Base-by-base conservation (phyloP, 2,888 invertebrate species). In the Leptinotarsa peninsularis region DNA sequence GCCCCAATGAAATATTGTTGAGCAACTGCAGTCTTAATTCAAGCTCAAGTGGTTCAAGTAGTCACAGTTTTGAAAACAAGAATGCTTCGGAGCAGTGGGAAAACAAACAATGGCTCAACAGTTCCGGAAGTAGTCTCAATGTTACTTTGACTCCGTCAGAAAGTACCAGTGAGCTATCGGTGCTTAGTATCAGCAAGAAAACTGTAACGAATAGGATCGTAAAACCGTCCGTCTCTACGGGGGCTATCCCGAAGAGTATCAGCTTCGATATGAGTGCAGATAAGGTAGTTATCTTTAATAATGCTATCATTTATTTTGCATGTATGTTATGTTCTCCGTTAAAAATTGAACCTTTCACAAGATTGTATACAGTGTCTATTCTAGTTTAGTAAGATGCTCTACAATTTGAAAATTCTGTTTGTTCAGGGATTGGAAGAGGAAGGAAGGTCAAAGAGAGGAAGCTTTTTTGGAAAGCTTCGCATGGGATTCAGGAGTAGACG, bases 241-340 rank as follows among this genome's bases (percentile, higher is more conserved):
- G 96, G 0, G 95, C 96, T 2, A 96, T 97, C 83, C 96, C 96
- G 1, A 97, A 97, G 88, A 96, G 96, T 84, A 96, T 96, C 82
- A 96, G 95, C 86, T 96, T 96, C 83, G 96, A 97, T 88, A 94
- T 96, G 86, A 95, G 95, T 0, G 96, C 96, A 0, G 95, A 96
- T 85, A 93, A 95, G 81, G 92, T 50, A 67, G 94, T 49, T 93
- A 95, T 82, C 94, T 95, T 83, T 92, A 92, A 63, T 93, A 93
- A 83, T 90, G 95, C 15, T 10, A 58, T 2, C 4, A 52, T 17
- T n/a, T 17, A 52, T 52, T 52, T 17, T 43, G 43, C 43, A 43
- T 33, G 33, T 33, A 33, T 33, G 7, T 33, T 33, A 33, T 33
- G 33, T 7, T 33, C 33, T 33, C 33, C 33, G 7, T 33, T 33